Evolutionary conservation across 2,888 invertebrate genomes (phyloP).

Genomic region (Lapara coniferarum): DNA sequence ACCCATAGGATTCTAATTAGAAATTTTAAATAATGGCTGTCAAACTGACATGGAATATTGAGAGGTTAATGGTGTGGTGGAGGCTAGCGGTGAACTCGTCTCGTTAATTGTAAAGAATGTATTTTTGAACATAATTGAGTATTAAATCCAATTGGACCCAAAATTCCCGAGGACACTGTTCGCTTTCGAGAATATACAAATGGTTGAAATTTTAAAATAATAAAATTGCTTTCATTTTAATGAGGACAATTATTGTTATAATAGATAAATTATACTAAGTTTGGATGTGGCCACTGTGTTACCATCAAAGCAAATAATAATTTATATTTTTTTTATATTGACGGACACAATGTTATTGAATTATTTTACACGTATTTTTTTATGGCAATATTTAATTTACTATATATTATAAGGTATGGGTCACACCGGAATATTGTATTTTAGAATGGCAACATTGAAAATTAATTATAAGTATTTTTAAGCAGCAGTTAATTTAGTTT

Average conservation of each 20-base stretch:
- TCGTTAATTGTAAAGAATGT: no score
- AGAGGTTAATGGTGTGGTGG: no score
- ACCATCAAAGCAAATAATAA: no score
- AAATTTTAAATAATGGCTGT: no score
- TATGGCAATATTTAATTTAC: conserved; percentile 4
- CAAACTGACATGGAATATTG: no score
- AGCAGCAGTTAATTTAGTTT: conserved; percentile 11
- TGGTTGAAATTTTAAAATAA: neutral
- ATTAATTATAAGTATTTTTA: conserved; percentile 1
- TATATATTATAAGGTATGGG: conserved; percentile 12
- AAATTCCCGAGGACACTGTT: neutral
- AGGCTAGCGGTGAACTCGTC: no score
- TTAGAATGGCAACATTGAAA: conserved; percentile 9
- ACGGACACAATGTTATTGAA: neutral
- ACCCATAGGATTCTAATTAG: no score
- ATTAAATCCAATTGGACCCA: no score
- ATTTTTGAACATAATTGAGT: no score
- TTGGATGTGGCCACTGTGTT: neutral
- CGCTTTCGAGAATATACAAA: neutral
- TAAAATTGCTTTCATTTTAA: neutral
- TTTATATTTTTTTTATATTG: neutral
- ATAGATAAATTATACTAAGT: conserved; percentile 2
- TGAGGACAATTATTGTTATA: neutral
- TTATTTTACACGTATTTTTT: neutral
- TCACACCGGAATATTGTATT: conserved; percentile 13